Evolutionary conservation across 1,140 invertebrate genomes (phyloP).

Genomic region (Dysdera silvatica): DNA sequence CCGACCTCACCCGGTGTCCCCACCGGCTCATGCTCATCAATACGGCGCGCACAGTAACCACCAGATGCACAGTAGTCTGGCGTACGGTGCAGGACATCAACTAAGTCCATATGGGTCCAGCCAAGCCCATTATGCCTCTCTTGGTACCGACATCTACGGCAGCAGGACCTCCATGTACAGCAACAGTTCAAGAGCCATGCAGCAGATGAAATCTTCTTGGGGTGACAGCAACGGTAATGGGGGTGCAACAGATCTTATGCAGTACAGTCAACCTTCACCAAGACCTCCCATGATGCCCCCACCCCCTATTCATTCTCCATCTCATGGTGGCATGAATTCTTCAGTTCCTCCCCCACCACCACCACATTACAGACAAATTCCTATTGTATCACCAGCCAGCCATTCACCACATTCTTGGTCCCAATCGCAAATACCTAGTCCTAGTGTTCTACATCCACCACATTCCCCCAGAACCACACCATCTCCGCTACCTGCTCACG

Average conservation of each 20-base stretch:
- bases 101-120: conserved; percentile 16
- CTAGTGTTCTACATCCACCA: conserved; percentile 17
- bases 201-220: conserved; percentile 27
- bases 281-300: conserved; percentile 21
- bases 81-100: conserved; percentile 18
- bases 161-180: conserved; percentile 22
- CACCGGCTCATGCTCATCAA: conserved; percentile 27
- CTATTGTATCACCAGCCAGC: conserved; percentile 9
- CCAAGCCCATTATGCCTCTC: background rate
- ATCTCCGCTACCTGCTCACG: conserved; percentile 29
- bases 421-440: conserved; percentile 33
- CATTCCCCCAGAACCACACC: conserved; percentile 35
- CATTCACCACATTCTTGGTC: conserved; percentile 30
- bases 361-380: conserved; percentile 26
- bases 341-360: background rate
- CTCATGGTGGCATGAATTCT: conserved; percentile 10
- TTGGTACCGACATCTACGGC: conserved; percentile 15
- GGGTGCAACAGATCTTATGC: conserved; percentile 19
- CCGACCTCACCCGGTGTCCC: conserved; percentile 29
- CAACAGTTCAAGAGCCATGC: conserved; percentile 15
- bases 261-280: conserved; percentile 27
- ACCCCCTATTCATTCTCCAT: conserved; percentile 21
- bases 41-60: conserved; percentile 15
- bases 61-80: conserved; percentile 22
- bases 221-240: conserved; percentile 11